These are phyloP conservation scores for Trematomus bernacchii DNA, from an alignment of 2,797 vertebrate species.

Conservation along the genomic window DNA sequence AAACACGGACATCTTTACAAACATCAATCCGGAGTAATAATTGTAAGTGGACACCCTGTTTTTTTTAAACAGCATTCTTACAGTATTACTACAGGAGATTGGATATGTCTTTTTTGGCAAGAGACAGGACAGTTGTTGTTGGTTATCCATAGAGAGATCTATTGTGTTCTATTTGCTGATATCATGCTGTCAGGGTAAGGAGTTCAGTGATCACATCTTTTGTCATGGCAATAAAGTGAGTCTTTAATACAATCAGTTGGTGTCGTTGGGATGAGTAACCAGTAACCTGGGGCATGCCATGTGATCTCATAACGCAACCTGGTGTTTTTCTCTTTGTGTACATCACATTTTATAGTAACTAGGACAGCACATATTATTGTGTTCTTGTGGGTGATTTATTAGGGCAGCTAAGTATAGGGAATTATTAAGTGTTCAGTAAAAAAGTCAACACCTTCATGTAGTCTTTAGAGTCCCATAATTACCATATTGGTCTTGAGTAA, in stretches of 20 bases:
- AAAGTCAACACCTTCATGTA: constrained; percentile 47
- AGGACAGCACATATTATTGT: constrained; percentile 4
- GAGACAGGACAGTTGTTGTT: constrained; percentile 38
- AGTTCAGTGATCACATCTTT: constrained; percentile 54
- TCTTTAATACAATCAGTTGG: constrained; percentile 52
- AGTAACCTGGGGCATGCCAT: constrained; percentile 31
- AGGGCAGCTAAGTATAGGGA: constrained; percentile 23
- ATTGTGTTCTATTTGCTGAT: constrained; percentile 53
- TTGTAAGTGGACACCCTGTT: constrained; percentile 66
- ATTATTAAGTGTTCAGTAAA: constrained; percentile 45
- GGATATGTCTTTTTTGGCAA: constrained; percentile 18
- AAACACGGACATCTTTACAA: constrained; percentile 39
- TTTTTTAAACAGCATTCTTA: constrained; percentile 27
- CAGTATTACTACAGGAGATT: constrained; percentile 32
- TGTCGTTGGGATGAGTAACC: constrained; percentile 42
- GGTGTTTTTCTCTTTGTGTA: constrained; percentile 40
- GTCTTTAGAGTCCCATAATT: constrained; percentile 41
- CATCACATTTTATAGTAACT: constrained; percentile 43
- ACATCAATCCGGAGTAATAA: constrained; percentile 53
- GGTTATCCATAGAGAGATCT: constrained; percentile 37
- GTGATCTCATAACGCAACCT: constrained; percentile 53
- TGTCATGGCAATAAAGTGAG: constrained; percentile 53
- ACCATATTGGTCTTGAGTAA: constrained; percentile 22
- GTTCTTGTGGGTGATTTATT: constrained; percentile 36
- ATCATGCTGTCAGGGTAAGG: constrained; percentile 36